Percentiles rank a stretch among this genome's conserved stretches.
phyloP scores from a whole-genome alignment of 2,888 invertebrate genomes.

The Lepidochrysops patricia region DNA sequence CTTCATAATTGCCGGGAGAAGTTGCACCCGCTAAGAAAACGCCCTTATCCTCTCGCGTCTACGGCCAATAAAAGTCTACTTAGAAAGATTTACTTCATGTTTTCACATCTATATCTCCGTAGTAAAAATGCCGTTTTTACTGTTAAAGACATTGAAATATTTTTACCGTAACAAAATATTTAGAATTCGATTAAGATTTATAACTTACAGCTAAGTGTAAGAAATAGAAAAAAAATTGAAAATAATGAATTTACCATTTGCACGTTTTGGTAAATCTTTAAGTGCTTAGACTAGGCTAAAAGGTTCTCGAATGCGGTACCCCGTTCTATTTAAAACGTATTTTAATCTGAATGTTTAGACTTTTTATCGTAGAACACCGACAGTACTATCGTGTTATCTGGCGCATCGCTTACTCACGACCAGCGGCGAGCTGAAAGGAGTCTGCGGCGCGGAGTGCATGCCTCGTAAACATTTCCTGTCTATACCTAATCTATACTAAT shows the following conservation, averaged over 20 bases:
- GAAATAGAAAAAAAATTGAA: too few relatives aligned
- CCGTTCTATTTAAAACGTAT: background rate
- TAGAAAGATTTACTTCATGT: constrained; percentile 6
- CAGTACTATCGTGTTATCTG: constrained; percentile 46
- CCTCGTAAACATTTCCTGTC: constrained; percentile 33
- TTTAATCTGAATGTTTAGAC: constrained; percentile 18
- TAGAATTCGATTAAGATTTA: too few relatives aligned
- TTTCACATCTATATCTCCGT: constrained; percentile 2
- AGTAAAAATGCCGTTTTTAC: background rate
- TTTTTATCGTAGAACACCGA: constrained; percentile 25
- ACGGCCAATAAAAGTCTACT: constrained; percentile 8
- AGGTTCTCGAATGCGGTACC: too few relatives aligned
- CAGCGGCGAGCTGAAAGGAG: constrained; percentile 50
- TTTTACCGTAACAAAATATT: background rate
- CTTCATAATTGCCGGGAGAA: constrained; percentile 66
- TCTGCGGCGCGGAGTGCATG: constrained; percentile 44
- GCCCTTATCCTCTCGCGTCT: constrained; percentile 25
- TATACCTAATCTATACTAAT: constrained; percentile 17
- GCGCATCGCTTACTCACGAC: constrained; percentile 59
- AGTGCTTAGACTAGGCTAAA: too few relatives aligned
- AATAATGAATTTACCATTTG: too few relatives aligned
- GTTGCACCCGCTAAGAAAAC: constrained; percentile 39
- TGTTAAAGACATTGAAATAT: too few relatives aligned
- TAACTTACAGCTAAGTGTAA: too few relatives aligned
- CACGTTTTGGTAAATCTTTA: too few relatives aligned